Evolutionary conservation across 2,888 invertebrate species (phyloP).

Genomic region (Notodonta ziczac): DNA sequence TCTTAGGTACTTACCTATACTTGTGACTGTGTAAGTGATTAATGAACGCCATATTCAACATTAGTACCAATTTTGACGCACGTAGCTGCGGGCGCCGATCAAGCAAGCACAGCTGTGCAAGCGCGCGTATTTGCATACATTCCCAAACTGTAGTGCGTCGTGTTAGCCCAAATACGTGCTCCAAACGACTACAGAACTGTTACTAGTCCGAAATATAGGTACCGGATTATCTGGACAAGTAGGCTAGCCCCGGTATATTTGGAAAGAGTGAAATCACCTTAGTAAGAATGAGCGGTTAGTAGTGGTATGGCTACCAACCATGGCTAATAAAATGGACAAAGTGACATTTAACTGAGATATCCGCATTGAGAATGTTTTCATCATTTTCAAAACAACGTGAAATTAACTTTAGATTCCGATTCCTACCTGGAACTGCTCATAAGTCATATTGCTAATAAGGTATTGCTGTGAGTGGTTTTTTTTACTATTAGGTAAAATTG

Average conservation of each 20-base stretch:
- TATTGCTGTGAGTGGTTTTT: too few species aligned
- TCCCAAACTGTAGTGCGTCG: conserved; percentile 19
- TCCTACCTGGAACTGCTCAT: too few species aligned
- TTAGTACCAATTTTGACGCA: conserved; percentile 1
- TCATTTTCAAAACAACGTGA: too few species aligned
- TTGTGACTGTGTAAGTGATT: not conserved
- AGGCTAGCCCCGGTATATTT: not conserved
- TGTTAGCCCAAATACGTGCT: not conserved
- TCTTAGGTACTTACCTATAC: too few species aligned
- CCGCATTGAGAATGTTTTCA: too few species aligned
- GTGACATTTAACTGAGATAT: too few species aligned
- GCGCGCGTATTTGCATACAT: conserved; percentile 30
- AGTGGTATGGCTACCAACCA: not conserved
- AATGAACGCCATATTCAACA: not conserved
- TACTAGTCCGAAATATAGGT: conserved; percentile 12
- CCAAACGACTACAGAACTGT: conserved; percentile 8
- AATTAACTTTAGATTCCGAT: too few species aligned
- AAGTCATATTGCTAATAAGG: too few species aligned
- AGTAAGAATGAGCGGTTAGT: not conserved
- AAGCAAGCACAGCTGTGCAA: conserved; percentile 30
- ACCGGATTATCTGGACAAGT: not conserved
- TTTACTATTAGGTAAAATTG: too few species aligned
- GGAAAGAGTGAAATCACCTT: not conserved
- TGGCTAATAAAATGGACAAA: too few species aligned
- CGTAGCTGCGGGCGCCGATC: not conserved